phyloP scores from a whole-genome alignment of 2,113 vertebrate genomes.

The Cercocebus atys region DNA sequence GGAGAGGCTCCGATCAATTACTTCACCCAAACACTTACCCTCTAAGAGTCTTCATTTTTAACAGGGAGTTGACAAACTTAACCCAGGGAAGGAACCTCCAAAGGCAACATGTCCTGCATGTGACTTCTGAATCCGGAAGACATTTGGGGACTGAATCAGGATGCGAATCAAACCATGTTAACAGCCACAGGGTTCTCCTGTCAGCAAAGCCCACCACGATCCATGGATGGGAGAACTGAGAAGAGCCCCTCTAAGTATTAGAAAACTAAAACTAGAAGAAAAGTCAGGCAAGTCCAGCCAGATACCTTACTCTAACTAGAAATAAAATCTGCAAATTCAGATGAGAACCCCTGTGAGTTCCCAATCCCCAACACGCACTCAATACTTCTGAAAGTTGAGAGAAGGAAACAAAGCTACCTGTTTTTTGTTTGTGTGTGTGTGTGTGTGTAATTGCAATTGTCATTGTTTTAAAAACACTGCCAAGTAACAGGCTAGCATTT shows the following conservation, averaged over 20 bases:
- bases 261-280: background rate
- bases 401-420: background rate
- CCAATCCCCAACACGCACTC: rapidly evolving
- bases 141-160: background rate
- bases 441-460: no score
- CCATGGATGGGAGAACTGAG: background rate
- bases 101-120: no score
- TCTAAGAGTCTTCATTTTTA: background rate
- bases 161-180: background rate
- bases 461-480: background rate
- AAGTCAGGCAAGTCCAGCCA: background rate
- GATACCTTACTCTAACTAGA: background rate
- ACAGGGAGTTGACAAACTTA: background rate
- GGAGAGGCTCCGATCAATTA: background rate
- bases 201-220: background rate
- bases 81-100: background rate
- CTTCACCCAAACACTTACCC: no score
- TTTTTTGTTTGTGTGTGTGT: background rate
- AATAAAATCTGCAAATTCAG: background rate
- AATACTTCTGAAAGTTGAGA: background rate
- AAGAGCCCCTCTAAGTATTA: background rate
- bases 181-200: background rate
- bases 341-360: background rate
- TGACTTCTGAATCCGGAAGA: background rate
- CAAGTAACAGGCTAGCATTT: background rate